phyloP scores from a whole-genome alignment of 2,797 vertebrate genomes.

The Acanthurus lineatus region DNA sequence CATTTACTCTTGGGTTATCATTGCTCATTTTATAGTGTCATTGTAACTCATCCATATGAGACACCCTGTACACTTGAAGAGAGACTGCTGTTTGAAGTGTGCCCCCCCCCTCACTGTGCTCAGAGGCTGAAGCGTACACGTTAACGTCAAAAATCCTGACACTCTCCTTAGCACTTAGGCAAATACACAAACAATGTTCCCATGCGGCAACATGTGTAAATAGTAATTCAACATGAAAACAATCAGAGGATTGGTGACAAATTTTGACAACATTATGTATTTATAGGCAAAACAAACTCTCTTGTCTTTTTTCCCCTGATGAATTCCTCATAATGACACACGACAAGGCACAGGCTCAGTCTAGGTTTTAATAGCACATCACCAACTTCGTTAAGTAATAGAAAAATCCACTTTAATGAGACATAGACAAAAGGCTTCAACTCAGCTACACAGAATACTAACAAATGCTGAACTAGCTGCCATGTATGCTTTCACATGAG shows the following conservation, averaged over 20 bases:
- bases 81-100: slow-evolving; percentile 54
- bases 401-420: slow-evolving; percentile 18
- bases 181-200: slow-evolving; percentile 59
- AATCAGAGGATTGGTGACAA: slow-evolving; percentile 65
- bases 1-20: slow-evolving; percentile 76
- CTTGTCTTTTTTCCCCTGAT: not conserved
- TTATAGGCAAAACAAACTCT: slow-evolving; percentile 68
- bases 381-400: slow-evolving; percentile 26
- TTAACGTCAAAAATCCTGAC: slow-evolving; percentile 48
- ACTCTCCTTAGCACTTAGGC: slow-evolving; percentile 73
- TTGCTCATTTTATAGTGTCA: slow-evolving; percentile 70
- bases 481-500: slow-evolving; percentile 10
- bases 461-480: slow-evolving; percentile 4
- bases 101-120: slow-evolving; percentile 36
- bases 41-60: slow-evolving; percentile 56
- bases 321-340: slow-evolving; percentile 46
- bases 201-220: slow-evolving; percentile 75
- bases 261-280: slow-evolving; percentile 77
- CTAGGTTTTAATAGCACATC: slow-evolving; percentile 63
- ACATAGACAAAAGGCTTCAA: slow-evolving; percentile 3
- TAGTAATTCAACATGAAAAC: slow-evolving; percentile 71
- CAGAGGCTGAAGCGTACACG: slow-evolving; percentile 43
- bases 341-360: slow-evolving; percentile 55
- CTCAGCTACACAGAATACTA: slow-evolving; percentile 1
- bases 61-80: slow-evolving; percentile 44